A percentile compares a stretch with the other conserved stretches of the same genome.
phyloP scores from a whole-genome alignment of 2,113 vertebrate genomes.

The Benitochromis conjunctus region DNA sequence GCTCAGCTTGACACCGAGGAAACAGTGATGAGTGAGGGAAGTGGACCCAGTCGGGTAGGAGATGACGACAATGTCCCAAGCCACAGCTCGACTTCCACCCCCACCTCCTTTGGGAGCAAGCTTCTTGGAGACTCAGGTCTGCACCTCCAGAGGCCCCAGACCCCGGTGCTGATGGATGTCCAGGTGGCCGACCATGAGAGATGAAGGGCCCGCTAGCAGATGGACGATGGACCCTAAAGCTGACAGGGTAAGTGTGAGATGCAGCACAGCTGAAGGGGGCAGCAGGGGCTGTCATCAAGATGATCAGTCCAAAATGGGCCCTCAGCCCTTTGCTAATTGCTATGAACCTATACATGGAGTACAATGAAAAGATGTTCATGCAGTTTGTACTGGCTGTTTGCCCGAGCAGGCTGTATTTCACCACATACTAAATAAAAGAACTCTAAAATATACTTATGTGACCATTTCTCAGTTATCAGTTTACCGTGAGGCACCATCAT shows the following conservation, averaged over 20 bases:
- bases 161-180: constrained; percentile 37
- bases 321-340: constrained; percentile 8
- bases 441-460: neutral
- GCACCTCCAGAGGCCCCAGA: constrained; percentile 2
- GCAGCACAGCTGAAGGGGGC: constrained; percentile 50
- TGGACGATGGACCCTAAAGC: constrained; percentile 5
- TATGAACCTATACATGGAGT: neutral
- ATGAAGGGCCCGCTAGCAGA: constrained; percentile 47
- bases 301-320: neutral
- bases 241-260: constrained; percentile 30
- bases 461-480: neutral
- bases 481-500: neutral
- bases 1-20: neutral
- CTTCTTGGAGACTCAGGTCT: constrained; percentile 9
- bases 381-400: neutral
- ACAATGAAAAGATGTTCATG: neutral
- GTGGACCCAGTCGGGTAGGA: neutral
- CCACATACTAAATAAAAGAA: neutral
- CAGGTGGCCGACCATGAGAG: constrained; percentile 56
- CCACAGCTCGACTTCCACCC: neutral
- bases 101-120: constrained; percentile 8
- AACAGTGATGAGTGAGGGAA: constrained; percentile 33
- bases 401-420: neutral
- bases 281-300: constrained; percentile 30
- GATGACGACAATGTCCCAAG: neutral